phyloP scores from a whole-genome alignment of 2,797 vertebrate species.

The Spinibarbus caldwelli region DNA sequence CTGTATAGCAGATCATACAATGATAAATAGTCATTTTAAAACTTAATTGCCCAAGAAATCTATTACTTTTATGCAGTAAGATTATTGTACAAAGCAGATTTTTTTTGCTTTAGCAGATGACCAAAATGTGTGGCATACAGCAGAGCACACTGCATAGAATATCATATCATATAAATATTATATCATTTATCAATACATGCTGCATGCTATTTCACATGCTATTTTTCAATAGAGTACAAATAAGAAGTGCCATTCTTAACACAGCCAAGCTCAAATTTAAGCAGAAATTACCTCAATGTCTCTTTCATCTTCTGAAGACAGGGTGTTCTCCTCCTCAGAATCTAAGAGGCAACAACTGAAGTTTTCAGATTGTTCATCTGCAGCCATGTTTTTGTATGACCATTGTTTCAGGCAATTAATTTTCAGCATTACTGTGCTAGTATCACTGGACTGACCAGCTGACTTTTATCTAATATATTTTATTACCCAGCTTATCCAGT shows the following conservation, averaged over 20 bases:
- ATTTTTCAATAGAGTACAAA: background rate
- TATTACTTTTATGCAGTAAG: background rate
- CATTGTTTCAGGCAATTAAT: background rate
- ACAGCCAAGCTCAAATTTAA: background rate
- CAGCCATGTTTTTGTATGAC: background rate
- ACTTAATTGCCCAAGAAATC: background rate
- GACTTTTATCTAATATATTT: background rate
- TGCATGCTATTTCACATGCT: background rate
- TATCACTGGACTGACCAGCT: background rate
- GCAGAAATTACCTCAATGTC: conserved; percentile 72
- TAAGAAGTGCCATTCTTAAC: background rate
- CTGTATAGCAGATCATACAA: conserved; percentile 58
- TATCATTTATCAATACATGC: background rate
- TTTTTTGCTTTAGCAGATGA: background rate
- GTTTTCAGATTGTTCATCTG: background rate
- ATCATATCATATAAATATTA: background rate
- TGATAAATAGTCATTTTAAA: background rate
- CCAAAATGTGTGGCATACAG: background rate
- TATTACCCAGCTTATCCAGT: background rate
- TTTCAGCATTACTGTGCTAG: no score
- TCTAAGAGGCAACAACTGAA: conserved; percentile 56
- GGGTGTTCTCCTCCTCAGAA: conserved; percentile 65
- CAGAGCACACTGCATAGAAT: background rate
- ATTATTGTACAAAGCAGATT: no score
- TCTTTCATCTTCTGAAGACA: conserved; percentile 72